A percentile compares a stretch with the other conserved stretches of the same genome.
Conservation (phyloP, 2,888 invertebrate genomes). For the Catocala sponsa region DNA sequence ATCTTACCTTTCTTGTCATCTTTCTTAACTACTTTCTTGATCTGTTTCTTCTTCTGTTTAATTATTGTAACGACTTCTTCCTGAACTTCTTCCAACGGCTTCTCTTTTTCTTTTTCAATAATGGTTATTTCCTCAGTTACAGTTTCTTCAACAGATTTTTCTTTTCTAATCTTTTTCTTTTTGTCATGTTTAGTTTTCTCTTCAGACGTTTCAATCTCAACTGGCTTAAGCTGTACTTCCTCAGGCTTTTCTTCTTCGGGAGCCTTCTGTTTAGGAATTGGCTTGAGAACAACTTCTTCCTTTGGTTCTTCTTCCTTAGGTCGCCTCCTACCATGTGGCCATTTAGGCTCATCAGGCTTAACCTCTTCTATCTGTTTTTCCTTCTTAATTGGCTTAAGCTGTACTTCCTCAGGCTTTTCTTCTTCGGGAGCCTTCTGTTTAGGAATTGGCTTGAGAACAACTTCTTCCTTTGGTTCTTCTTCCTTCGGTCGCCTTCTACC, state of each 20-base stretch:
- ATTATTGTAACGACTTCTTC: conserved; percentile 41
- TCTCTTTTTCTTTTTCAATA: conserved; percentile 45
- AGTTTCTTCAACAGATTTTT: conserved; percentile 50
- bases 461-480: conserved; percentile 58
- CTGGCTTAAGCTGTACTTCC: conserved; percentile 69
- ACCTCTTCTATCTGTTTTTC: conserved; percentile 60
- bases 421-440: conserved; percentile 63
- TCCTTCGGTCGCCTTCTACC: conserved; percentile 55
- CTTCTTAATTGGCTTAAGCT: conserved; percentile 53
- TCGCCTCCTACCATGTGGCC: conserved; percentile 11
- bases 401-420: conserved; percentile 72
- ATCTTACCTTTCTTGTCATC: conserved; percentile 62
- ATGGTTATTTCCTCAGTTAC: conserved; percentile 35
- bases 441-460: conserved; percentile 67
- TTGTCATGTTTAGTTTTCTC: conserved; percentile 31
- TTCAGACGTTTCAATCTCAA: conserved; percentile 49
- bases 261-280: conserved; percentile 52
- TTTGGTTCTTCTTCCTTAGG: conserved; percentile 59
- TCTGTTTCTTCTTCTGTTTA: conserved; percentile 52
- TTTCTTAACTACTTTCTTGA: conserved; percentile 58
- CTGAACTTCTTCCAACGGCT: conserved; percentile 47
- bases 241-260: conserved; percentile 64
- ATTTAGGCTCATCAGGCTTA: conserved; percentile 40
- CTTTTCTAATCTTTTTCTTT: conserved; percentile 46
- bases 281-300: conserved; percentile 62